Evolutionary conservation across 1,140 invertebrate genomes (phyloP), one percentile per base, ranked within the genome.

Genomic region (Galleria mellonella): DNA sequence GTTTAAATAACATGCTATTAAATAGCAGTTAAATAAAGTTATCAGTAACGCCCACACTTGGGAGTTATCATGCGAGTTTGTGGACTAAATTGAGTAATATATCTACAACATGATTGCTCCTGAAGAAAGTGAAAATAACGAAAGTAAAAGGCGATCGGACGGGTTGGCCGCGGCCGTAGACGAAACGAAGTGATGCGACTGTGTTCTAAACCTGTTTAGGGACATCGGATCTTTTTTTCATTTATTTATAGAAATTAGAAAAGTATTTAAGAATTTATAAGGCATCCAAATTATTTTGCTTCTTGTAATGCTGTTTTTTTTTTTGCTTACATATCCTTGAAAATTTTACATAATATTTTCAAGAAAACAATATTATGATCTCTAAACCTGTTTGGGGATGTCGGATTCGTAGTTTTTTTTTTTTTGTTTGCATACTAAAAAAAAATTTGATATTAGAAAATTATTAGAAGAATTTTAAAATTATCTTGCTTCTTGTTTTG

Each of bases 91-190:
- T 63, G 56, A 59, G 47, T 58, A 58, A 67, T 43, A 51, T 63
- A 62, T 47, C 57, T 51, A 64, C 51, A 56, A 53, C 33, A 51
- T 56, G 32, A 66, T 73, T 64, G 62, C 70, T 65, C 40, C 46
- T 30, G 10, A 72, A 69, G 75, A 83, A 79, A 83, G 78, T 83
- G 74, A 83, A 79, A 83, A 63, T 70, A 78, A 63, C 62, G 75
- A 82, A 82, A 83, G 78, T 83, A 78, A 83, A 62, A 76, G 70
- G 69, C 62, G 62, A 65, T 71, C 57, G 42, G 51, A 66, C 68
- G 53, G 53, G 67, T 65, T 49, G 40, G 60, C 62, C 45, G 42
- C 55, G 36, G 63, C 59, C 61, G 69, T 73, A 66, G 64, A 61
- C 60, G 52, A 71, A 78, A 63, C 52, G 47, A 62, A 13, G 56